Base-by-base conservation (phyloP, 1,140 invertebrate species). In the Pogonognathellus flavescens region DNA sequence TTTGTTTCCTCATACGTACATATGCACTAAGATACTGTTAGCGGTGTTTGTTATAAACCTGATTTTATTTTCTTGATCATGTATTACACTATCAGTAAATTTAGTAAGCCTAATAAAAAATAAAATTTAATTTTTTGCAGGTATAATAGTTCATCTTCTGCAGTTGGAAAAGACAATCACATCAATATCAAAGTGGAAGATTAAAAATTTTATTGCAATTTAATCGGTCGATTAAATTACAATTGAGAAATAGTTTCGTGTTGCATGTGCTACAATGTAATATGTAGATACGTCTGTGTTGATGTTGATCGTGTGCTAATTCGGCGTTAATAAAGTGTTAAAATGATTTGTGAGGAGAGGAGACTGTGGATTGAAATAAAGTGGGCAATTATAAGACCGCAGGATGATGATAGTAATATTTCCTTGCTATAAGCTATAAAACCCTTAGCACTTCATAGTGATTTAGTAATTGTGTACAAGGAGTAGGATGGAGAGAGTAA, bases 321-420 rank as follows among this genome's bases (percentile, higher is more conserved):
- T 85, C 70, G 50, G 59, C 50, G 50, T 85, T 82, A 85, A 85
- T 85, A 85, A 85, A 85, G 84, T 85, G 84, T 82, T 85, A 85
- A 85, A 82, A 85, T 85, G 84, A 85, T 85, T 81, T 85, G 84
- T 82, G 84, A 66, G 81, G 84, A 84, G 83, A 57, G 66, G 84
- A 85, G 66, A 80, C 52, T 70, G 72, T 84, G 70, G 53, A 84
- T 84, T 84, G 84, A 84, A 84, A 84, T 84, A 84, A 84, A 84
- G 84, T 84, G 84, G 84, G 50, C 66, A 84, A 80, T 84, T 80
- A 76, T 80, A 76, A 72, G 80, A 81, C 72, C 80, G 8, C 55
- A 62, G 52, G 62, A 57, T 85, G 57, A 82, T 53, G 31, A 84
- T 85, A 85, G 81, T 85, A 85, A 80, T 85, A 85, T 81, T 85